phyloP scores from a whole-genome alignment of 1,140 invertebrate genomes.

The Oppia nitens region DNA sequence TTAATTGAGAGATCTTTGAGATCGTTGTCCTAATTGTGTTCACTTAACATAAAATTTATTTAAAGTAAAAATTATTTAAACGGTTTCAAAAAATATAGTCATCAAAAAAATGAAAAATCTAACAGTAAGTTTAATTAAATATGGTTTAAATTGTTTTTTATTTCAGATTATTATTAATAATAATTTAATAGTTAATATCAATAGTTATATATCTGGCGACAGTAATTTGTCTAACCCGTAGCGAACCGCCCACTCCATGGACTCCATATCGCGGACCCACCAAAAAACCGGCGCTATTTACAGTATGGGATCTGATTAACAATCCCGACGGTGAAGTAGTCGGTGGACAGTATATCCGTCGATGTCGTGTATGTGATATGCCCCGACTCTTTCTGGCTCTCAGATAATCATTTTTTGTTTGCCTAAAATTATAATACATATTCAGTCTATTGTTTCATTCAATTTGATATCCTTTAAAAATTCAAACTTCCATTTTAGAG shows the following conservation, averaged over 20 bases:
- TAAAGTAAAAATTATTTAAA: too few relatives aligned
- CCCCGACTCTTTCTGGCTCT: conserved; percentile 8
- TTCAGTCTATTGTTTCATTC: too few relatives aligned
- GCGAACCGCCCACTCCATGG: conserved; percentile 4
- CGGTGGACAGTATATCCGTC: conserved; percentile 8
- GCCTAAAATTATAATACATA: too few relatives aligned
- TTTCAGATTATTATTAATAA: too few relatives aligned
- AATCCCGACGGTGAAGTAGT: conserved; percentile 4
- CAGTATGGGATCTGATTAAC: conserved; percentile 3
- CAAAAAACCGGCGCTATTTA: conserved; percentile 6
- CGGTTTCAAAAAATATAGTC: too few relatives aligned
- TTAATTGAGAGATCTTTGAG: not conserved
- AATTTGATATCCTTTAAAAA: too few relatives aligned
- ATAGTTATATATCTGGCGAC: not conserved
- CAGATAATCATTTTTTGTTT: not conserved
- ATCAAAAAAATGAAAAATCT: not conserved
- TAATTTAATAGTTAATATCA: not conserved
- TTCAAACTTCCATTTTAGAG: not conserved
- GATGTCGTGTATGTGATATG: conserved; percentile 11
- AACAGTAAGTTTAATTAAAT: not conserved
- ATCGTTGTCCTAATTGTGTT: not conserved
- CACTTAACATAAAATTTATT: too few relatives aligned
- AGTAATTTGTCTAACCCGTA: not conserved
- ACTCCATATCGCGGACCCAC: conserved; percentile 10
- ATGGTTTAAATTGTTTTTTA: too few relatives aligned